A percentile compares a stretch with the other conserved stretches of the same genome.
Evolutionary conservation across 2,888 invertebrate genomes (phyloP).

Genomic region (Chrysina gloriosa): DNA sequence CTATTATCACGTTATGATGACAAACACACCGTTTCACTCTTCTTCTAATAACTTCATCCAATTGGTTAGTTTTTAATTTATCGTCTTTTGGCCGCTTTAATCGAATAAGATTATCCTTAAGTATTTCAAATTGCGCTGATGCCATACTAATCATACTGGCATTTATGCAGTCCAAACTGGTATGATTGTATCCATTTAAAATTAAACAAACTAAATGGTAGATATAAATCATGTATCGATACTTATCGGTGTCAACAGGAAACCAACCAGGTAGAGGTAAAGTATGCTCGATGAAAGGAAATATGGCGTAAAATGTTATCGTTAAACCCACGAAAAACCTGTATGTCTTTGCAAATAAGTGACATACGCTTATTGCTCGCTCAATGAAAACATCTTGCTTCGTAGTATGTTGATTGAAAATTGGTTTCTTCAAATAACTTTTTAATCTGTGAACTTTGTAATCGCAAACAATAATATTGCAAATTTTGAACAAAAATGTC

Average conservation of each 20-base stretch:
- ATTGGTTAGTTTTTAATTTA: constrained; percentile 28
- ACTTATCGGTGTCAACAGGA: constrained; percentile 45
- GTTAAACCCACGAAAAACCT: constrained; percentile 45
- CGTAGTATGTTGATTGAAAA: constrained; percentile 44
- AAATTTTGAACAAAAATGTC: constrained; percentile 47
- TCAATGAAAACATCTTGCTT: constrained; percentile 43
- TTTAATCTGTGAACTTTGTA: constrained; percentile 40
- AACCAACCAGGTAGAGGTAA: constrained; percentile 50
- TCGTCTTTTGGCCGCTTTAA: constrained; percentile 38
- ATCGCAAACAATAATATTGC: constrained; percentile 41
- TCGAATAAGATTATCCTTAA: constrained; percentile 49
- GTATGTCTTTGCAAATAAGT: constrained; percentile 45
- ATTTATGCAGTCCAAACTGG: constrained; percentile 48
- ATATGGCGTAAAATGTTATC: constrained; percentile 47
- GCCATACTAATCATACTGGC: constrained; percentile 48
- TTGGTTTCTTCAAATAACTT: constrained; percentile 34
- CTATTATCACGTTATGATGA: constrained; percentile 48
- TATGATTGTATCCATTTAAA: constrained; percentile 49
- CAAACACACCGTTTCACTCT: constrained; percentile 43
- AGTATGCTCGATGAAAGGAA: constrained; percentile 47
- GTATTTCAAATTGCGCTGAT: constrained; percentile 48
- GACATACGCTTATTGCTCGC: constrained; percentile 41
- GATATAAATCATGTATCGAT: constrained; percentile 44
- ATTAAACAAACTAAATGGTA: constrained; percentile 48
- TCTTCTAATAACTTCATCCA: constrained; percentile 40